Evolutionary conservation across 2,888 invertebrate species (phyloP).

Genomic region (Homarus gammarus): DNA sequence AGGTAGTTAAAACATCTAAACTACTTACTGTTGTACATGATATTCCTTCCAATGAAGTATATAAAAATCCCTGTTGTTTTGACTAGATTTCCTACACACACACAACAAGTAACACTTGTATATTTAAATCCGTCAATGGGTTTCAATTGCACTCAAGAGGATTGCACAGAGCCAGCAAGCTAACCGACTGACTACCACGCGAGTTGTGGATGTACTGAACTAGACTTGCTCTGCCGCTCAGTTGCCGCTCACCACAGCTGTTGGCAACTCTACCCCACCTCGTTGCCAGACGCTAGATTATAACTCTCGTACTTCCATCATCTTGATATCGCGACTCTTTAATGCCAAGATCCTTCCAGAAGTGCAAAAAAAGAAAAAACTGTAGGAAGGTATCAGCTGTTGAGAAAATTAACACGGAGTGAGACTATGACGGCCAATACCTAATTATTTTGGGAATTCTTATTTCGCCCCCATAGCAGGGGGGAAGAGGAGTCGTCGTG

Average conservation of each 20-base stretch:
- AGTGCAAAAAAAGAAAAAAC: no score
- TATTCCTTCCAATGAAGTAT: slow-evolving; percentile 25
- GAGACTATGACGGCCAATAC: no score
- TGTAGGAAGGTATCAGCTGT: no score
- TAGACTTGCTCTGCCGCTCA: not conserved
- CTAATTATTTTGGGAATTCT: not conserved
- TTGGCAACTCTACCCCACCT: slow-evolving; percentile 14
- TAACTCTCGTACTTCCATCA: not conserved
- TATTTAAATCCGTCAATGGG: slow-evolving; percentile 25
- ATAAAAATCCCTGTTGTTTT: slow-evolving; percentile 39
- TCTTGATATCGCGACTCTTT: not conserved
- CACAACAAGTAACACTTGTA: slow-evolving; percentile 35
- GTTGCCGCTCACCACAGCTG: slow-evolving; percentile 21
- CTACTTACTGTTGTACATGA: slow-evolving; percentile 57
- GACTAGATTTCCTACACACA: slow-evolving; percentile 56
- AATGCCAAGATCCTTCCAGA: no score
- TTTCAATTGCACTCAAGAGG: slow-evolving; percentile 62
- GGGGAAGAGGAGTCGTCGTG: slow-evolving; percentile 45
- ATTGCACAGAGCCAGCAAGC: slow-evolving; percentile 52
- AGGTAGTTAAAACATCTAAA: not conserved
- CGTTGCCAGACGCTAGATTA: slow-evolving; percentile 23
- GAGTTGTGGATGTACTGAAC: slow-evolving; percentile 66
- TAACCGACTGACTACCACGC: slow-evolving; percentile 29
- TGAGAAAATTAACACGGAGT: no score
- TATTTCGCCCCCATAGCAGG: not conserved